Conservation (phyloP, 2,888 invertebrate genomes). For the Rotaria magnacalcarata region DNA sequence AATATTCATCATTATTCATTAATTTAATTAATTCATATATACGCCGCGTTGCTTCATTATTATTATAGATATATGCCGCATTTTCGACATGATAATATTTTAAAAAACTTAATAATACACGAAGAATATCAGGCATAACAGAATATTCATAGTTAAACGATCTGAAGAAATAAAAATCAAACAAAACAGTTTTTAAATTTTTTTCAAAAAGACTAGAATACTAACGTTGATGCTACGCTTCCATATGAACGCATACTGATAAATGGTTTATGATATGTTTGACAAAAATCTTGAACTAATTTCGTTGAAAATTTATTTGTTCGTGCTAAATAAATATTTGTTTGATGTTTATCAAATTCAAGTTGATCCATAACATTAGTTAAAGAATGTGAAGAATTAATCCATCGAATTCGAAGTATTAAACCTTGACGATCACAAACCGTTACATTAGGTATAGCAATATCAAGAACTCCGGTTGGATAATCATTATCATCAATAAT, state of each 20-base stretch:
- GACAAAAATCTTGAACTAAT: background rate
- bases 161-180: background rate
- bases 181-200: background rate
- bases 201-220: background rate
- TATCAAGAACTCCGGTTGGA: background rate
- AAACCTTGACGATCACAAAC: background rate
- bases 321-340: background rate
- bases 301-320: background rate
- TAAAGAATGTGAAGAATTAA: background rate
- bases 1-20: background rate
- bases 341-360: background rate
- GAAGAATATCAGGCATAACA: background rate
- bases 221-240: background rate
- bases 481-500: background rate
- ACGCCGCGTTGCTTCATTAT: background rate
- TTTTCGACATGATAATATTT: slow-evolving; percentile 9
- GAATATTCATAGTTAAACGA: background rate
- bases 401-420: background rate
- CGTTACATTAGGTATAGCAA: background rate
- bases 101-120: slow-evolving; percentile 10
- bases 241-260: background rate
- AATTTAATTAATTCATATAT: slow-evolving; percentile 11
- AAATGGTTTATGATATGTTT: background rate
- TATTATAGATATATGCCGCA: slow-evolving; percentile 2
- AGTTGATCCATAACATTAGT: background rate